Evolutionary conservation across 2,113 vertebrate species (phyloP), one percentile per base, ranked within the genome.

Genomic region (Neotragus moschatus): DNA sequence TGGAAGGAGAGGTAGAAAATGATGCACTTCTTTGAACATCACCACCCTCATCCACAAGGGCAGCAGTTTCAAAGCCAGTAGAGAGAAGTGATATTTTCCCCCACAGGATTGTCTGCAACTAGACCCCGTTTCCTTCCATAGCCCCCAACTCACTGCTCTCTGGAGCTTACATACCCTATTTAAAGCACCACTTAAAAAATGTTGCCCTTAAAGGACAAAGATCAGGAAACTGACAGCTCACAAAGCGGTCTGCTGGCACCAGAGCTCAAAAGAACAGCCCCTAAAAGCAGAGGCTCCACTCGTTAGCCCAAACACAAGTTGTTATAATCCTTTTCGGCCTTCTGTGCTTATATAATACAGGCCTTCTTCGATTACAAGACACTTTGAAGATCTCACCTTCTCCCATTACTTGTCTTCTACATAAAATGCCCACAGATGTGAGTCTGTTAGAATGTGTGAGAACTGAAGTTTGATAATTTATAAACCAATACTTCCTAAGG

Each of bases 371-470:
- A 97, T 99, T 99, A 99, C 99, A 94, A 97, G 98, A 98, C 98
- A 98, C 98, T 99, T 99, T 99, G 98, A 99, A 99, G 98, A 99
- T 99, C 98, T 98, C 99, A 99, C 99, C 98, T 99, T 99, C 99
- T 99, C 98, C 98, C 98, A 97, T 99, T 99, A 99, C 99, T 98
- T 99, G 98, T 98, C 98, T 98, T 98, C 98, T 98, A 98, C 97
- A 98, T 98, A 98, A 99, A 99, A 98, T 93, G 91, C 82, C 96
- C 98, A 93, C 99, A 99, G 99, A 99, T 99, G 99, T 99, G 98
- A 97, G 98, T 70, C 98, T 98, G 98, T 97, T 97, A 56, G 98
- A 53, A 92, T 95, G 98, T 97, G 80, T n/a, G 98, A 98, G 98
- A 97, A 45, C 98, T 98, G 98, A 28, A 97, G 97, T 96, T 73